phyloP scores from a whole-genome alignment of 2,888 invertebrate species.

The Aleiodes leptofemur region DNA sequence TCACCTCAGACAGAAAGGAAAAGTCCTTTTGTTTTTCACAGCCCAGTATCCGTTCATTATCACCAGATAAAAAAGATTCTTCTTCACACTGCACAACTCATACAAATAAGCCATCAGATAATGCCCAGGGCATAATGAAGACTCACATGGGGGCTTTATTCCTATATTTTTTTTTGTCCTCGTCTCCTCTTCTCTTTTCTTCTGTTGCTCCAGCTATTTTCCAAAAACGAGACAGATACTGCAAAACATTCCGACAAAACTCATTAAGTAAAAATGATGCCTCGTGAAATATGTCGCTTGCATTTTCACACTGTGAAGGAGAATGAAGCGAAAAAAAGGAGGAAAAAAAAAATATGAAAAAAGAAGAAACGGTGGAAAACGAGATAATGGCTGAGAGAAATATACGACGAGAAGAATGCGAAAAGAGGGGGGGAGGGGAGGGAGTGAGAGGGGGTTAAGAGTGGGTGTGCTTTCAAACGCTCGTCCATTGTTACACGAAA shows the following conservation, averaged over 20 bases:
- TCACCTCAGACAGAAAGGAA: too few relatives aligned
- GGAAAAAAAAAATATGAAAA: too few relatives aligned
- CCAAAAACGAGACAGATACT: not conserved
- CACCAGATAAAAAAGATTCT: not conserved
- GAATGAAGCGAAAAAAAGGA: not conserved
- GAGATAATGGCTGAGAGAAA: conserved; percentile 28
- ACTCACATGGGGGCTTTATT: conserved; percentile 1
- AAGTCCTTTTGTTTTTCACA: not conserved
- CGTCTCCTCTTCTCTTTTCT: not conserved
- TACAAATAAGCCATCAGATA: conserved; percentile 17
- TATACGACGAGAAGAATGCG: not conserved
- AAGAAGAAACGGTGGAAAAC: not conserved
- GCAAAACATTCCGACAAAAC: conserved; percentile 33
- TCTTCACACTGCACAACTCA: not conserved
- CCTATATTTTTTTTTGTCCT: not conserved
- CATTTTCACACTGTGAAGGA: not conserved
- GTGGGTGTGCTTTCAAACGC: conserved; percentile 30
- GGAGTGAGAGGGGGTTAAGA: not conserved
- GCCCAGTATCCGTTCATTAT: conserved; percentile 11
- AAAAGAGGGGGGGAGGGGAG: not conserved
- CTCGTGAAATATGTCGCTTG: conserved; percentile 15
- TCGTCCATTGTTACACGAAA: conserved; percentile 31
- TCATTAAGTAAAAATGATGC: conserved; percentile 39
- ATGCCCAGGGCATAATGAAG: conserved; percentile 16
- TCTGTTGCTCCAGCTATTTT: not conserved